Evolutionary conservation across 2,888 invertebrate species (phyloP), one percentile per base, ranked within the genome.

Genomic region (Himalopsyche japonica): DNA sequence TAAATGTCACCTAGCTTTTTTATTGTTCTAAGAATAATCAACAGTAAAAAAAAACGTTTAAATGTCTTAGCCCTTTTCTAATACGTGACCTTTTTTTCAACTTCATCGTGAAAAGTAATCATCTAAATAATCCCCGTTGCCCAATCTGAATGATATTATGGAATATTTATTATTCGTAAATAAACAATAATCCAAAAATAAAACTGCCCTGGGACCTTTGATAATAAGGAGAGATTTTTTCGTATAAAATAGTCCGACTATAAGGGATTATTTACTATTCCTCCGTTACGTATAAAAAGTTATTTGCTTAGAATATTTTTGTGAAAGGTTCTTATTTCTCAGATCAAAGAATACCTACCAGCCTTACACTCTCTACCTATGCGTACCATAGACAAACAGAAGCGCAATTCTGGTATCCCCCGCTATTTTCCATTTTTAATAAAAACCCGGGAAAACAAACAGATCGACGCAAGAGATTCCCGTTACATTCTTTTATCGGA

Each of bases 361-460:
- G 30, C 27, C 70, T 70, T 70, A 70, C 70, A 70, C 70, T 27
- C 15, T 70, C 27, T 70, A 70, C 70, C 70, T 70, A 70, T 70
- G 20, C 70, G 70, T 27, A 5, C 70, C 70, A 70, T 70, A 70
- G 70, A 70, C 70, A 70, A 70, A 70, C 70, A 70, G 70, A 70
- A 70, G 70, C 70, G 70, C 70, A 70, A 70, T 70, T 70, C 70
- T 70, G 27, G 70, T 70, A 70, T 70, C 70, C 70, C 70, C 70
- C 24, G 70, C 70, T 79, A 32, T 18, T 79, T 79, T 49, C 48
- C 79, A 32, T 82, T 84, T 84, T 84, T 84, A 84, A 84, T 84
- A 84, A 84, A 43, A 82, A 82, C 48, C 76, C 79, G 76, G 49
- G 79, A 79, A 78, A 82, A 82, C 48, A 82, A 82, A 82, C 70